Evolutionary conservation across 2,113 vertebrate genomes (phyloP), one percentile per base, ranked within the genome.

Genomic region (Neogale vison): DNA sequence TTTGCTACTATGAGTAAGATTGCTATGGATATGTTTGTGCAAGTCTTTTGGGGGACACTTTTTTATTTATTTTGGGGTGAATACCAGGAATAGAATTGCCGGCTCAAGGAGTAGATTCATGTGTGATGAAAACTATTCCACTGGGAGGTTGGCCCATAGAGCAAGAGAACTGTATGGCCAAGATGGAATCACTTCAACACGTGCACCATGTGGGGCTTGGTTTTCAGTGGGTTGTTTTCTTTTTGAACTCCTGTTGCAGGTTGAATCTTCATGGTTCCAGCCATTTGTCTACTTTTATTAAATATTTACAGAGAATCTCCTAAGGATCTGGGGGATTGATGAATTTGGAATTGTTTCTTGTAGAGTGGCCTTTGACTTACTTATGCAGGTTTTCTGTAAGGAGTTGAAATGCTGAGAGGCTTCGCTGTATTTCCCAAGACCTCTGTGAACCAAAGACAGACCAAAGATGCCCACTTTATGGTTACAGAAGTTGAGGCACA

Each of bases 301-400:
- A 93, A 69, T 80, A 88, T 95, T 93, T 90, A 91, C 47, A 67
- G 82, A 88, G 57, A 71, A 4, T 96, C 71, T 96, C 29, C 4
- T n/a, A 93, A 91, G 81, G 57, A 69, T 71, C 23, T 89, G 39
- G 55, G 34, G 39, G 92, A 96, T 85, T 71, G 85, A 81, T 79
- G 59, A 90, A 39, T 52, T 65, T 77, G n/a, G 88, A 85, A 82
- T 39, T 61, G 17, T 90, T 83, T 93, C 92, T 87, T 85, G 67
- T 12, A 26, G 67, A 63, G 23, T 50, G 61, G 50, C 23, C 50
- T 88, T 93, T 79, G 90, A 65, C 90, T 93, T 93, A 74, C 89
- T 81, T 59, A 67, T 31, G 29, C 23, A 67, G 17, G 21, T 72
- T 81, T 74, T 47, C 52, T 63, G 29, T 45, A 71, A 91, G 90